Base-by-base conservation (phyloP, 2,888 invertebrate species). In the Leptopilina syphax region DNA sequence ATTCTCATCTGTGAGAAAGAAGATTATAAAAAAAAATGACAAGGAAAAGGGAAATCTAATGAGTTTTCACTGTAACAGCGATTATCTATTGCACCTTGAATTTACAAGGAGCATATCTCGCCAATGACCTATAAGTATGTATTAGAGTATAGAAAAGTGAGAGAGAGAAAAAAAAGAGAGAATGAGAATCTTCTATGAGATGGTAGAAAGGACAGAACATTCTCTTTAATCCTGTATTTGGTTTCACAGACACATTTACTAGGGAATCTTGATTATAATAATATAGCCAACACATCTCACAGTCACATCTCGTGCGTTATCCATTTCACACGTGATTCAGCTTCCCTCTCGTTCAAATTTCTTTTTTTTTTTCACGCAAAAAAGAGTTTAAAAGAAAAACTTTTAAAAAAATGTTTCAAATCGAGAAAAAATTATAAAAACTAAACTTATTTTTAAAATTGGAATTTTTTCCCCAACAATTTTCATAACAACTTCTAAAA, bases 91-190 rank as follows among this genome's bases (percentile, higher is more conserved):
- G 10, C 18, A 67, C 44, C 2, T 44, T n/a, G 41, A 66, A 41
- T 44, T 41, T 34, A 9, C 13, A n/a, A 68, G 24, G 68, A 70
- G 24, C 47, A 24, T 27, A n/a, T 27, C 41, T 57, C 73, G 34
- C 27, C 34, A 73, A 50, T 73, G 73, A 73, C 73, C 73, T 73
- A 73, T 73, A 73, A 73, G 73, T 73, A 44, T 34, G 73, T 73
- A 44, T 34, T 54, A 34, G 57, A 27, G 70, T 73, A 34, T 34
- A 44, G 18, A 67, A 73, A 73, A n/a, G 57, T 57, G 24, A 34
- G 73, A 73, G 73, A 73, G 34, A 73, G 18, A 18, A 18, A 12
- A 54, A 47, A 73, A 57, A n/a, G 57, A 34, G 12, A 34, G 73
- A 73, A 57, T 57, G 34, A 73, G 57, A 57, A 73, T 73, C 73